A percentile compares a stretch with the other conserved stretches of the same genome.
Conservation (phyloP, 2,797 vertebrate species). For the Oreortyx pictus region DNA sequence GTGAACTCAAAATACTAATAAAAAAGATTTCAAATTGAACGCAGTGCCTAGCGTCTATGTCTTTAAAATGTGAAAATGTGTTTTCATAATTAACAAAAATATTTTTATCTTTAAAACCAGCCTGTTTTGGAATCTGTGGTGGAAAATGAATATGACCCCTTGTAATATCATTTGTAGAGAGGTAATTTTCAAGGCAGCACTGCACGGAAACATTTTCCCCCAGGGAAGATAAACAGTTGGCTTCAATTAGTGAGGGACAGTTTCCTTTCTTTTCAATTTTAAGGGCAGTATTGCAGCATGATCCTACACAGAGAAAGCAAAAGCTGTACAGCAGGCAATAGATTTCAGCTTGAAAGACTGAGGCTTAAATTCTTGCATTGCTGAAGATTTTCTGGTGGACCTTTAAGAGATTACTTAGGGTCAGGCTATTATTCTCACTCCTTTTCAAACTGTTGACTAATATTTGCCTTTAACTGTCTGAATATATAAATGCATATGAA, state of each 20-base stretch:
- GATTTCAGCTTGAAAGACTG: neutral
- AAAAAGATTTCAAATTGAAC: neutral
- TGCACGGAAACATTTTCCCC: constrained; percentile 54
- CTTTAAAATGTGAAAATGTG: constrained; percentile 34
- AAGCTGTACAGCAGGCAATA: neutral
- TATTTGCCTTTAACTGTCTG: constrained; percentile 5
- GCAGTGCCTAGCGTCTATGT: neutral
- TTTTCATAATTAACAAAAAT: constrained; percentile 55
- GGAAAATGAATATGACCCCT: constrained; percentile 44
- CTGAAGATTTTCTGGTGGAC: neutral
- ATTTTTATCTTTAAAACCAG: constrained; percentile 53
- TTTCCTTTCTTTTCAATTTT: constrained; percentile 59
- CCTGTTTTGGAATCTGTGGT: constrained; percentile 39
- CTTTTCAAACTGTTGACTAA: constrained; percentile 10
- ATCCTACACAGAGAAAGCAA: constrained; percentile 5
- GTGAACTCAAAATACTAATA: neutral
- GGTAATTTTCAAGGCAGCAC: constrained; percentile 65
- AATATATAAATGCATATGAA: neutral
- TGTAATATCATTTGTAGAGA: constrained; percentile 60
- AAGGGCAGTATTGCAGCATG: constrained; percentile 39
- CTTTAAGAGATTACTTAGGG: constrained; percentile 20
- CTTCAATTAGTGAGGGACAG: constrained; percentile 64
- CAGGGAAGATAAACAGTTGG: constrained; percentile 64
- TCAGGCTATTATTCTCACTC: constrained; percentile 6
- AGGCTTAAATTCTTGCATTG: neutral